These are phyloP conservation scores for Oreonectes daqikongensis DNA, from an alignment of 2,797 vertebrate species.

Conservation along the genomic window DNA sequence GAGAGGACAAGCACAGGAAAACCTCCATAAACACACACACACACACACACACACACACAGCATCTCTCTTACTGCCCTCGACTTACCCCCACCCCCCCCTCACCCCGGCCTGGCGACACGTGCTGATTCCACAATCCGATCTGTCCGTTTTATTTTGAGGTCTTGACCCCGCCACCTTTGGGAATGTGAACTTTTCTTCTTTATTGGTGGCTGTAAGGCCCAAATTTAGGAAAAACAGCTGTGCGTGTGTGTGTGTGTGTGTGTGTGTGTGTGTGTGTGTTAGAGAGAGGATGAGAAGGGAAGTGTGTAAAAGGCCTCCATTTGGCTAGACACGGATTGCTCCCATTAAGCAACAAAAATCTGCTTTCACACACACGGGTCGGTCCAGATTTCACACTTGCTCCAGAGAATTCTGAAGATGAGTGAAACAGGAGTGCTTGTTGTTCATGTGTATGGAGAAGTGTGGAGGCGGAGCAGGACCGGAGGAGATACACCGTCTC, in stretches of 20 bases:
- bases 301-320: conserved; percentile 60
- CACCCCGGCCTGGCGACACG: conserved; percentile 59
- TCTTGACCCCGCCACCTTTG: conserved; percentile 66
- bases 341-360: conserved; percentile 57
- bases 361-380: conserved; percentile 41
- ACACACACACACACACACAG: conserved; percentile 37
- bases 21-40: conserved; percentile 51
- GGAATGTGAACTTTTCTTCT: conserved; percentile 69
- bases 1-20: conserved; percentile 60
- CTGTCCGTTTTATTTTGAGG: conserved; percentile 66
- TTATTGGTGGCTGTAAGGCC: conserved; percentile 67
- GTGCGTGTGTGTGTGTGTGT: conserved; percentile 52
- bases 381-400: conserved; percentile 55
- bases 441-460: conserved; percentile 39
- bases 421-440: conserved; percentile 36
- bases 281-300: background rate
- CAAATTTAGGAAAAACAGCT: conserved; percentile 60
- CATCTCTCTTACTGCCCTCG: conserved; percentile 59
- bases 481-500: conserved; percentile 64
- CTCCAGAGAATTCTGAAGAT: background rate
- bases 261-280: conserved; percentile 44
- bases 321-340: conserved; percentile 62
- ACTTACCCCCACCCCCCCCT: conserved; percentile 63
- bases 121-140: conserved; percentile 67
- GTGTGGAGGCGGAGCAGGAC: conserved; percentile 61